A percentile compares a stretch with the other conserved stretches of the same genome.
Evolutionary conservation across 2,113 vertebrate species (phyloP).

Genomic region (Zosterops lateralis): DNA sequence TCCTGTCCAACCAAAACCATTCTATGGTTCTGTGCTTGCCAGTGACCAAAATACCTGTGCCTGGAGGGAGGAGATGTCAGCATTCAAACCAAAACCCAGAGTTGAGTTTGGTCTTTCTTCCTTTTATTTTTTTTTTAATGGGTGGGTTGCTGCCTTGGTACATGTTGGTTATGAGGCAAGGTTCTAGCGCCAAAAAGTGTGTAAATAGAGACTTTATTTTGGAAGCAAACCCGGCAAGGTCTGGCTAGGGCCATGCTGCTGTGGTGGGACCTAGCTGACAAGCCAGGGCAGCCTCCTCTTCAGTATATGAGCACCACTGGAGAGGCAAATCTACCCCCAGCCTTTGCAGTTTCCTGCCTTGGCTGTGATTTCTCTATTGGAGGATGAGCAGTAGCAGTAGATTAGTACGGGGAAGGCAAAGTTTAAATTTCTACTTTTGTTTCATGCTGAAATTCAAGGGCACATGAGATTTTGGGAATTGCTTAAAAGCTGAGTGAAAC

Average conservation of each 20-base stretch:
- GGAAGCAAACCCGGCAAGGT: not conserved
- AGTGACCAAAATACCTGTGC: fast-evolving
- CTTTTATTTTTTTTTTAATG: not conserved
- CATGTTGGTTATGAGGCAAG: not conserved
- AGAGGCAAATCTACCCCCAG: not conserved
- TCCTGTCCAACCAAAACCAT: not conserved
- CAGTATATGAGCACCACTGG: fast-evolving
- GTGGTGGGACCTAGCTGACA: not conserved
- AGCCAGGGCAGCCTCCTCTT: not conserved
- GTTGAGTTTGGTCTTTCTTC: fast-evolving
- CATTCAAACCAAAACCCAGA: not conserved
- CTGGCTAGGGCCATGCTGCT: not conserved
- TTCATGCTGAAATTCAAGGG: not conserved
- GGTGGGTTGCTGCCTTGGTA: fast-evolving
- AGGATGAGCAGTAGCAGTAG: not conserved
- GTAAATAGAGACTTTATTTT: not conserved
- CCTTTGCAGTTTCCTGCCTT: not conserved
- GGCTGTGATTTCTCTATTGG: not conserved
- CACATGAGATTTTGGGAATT: not conserved
- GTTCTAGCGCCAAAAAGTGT: not conserved
- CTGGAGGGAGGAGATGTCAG: not conserved
- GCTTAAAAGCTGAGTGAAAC: not conserved
- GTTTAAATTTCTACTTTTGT: not conserved
- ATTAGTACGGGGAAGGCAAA: not conserved
- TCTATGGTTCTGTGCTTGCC: not conserved